phyloP scores from a whole-genome alignment of 2,797 vertebrate genomes.

The Carapus acus region DNA sequence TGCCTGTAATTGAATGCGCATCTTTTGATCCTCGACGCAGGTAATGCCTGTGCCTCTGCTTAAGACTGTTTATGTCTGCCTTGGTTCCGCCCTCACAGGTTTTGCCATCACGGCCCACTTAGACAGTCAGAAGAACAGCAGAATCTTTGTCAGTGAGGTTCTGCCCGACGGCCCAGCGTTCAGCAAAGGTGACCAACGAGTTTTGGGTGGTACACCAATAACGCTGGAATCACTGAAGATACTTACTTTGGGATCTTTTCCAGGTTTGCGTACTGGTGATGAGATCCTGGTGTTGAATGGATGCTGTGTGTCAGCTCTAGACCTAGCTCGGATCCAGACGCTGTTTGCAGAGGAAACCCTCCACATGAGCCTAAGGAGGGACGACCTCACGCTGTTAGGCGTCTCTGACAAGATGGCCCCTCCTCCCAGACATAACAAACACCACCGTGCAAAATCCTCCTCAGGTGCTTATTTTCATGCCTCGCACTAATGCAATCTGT shows the following conservation, averaged over 20 bases:
- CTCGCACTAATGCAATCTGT: too few species aligned
- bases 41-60: background rate
- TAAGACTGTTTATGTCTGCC: too few species aligned
- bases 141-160: conserved; percentile 85
- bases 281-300: conserved; percentile 86
- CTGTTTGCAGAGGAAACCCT: conserved; percentile 80
- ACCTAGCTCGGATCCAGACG: conserved; percentile 81
- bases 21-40: background rate
- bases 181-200: conserved; percentile 76
- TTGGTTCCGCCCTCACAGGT: conserved; percentile 59
- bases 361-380: conserved; percentile 73
- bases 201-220: too few species aligned
- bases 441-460: conserved; percentile 78
- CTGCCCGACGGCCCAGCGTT: conserved; percentile 81
- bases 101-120: conserved; percentile 87
- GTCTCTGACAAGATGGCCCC: conserved; percentile 45
- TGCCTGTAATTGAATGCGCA: conserved; percentile 2
- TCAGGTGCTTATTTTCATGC: conserved; percentile 72
- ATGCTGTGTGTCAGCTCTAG: conserved; percentile 74
- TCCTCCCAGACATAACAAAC: conserved; percentile 53
- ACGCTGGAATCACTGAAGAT: background rate
- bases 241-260: background rate
- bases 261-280: conserved; percentile 83
- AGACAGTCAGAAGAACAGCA: conserved; percentile 74
- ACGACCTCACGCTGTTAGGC: conserved; percentile 30